Base-by-base conservation (phyloP, 2,888 invertebrate genomes). In the Tyria jacobaeae region DNA sequence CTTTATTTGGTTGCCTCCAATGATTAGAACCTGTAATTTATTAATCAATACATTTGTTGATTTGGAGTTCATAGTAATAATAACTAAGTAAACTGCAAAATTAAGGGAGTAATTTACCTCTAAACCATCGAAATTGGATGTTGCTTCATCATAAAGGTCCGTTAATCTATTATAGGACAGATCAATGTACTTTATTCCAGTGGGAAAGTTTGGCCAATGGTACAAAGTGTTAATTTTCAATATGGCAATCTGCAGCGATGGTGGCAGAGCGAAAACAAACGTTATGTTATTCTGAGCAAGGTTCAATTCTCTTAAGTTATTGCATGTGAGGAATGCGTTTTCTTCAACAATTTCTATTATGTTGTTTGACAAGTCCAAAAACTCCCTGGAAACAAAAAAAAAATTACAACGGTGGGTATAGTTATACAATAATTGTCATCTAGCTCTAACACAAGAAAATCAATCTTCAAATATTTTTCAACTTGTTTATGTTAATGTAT, bases 281-380 rank as follows among this genome's bases (percentile, higher is more conserved):
- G 92, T 90, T 83, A 94, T 89, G 71, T 91, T 89, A 81, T 94
- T 94, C 71, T 91, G 89, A 0, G 87, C 91, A 76, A 94, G 87
- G 83, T 94, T 91, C 79, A 94, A 71, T 81, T 92, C 93, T 48
- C 85, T 82, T 64, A 94, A 81, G 70, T 80, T 90, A 14, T 79
- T 82, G 70, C 90, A 92, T 0, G 85, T 75, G 2, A 88, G 71
- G 67, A 94, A 90, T 0, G 92, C 80, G 10, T 89, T 85, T 58
- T 89, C 87, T 81, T 94, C 94, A 7, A 94, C 83, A 5, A 90
- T 85, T 75, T 91, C 91, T 64, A 94, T 92, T 54, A 87, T 82
- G 74, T 94, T 94, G 81, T 91, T 90, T 35, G 94, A 94, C 53
- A 94, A 68, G 57, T 94, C 93, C 54, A 94, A 72, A 9, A 90